phyloP scores from a whole-genome alignment of 2,888 invertebrate genomes.

The Zaprionus lineosus region DNA sequence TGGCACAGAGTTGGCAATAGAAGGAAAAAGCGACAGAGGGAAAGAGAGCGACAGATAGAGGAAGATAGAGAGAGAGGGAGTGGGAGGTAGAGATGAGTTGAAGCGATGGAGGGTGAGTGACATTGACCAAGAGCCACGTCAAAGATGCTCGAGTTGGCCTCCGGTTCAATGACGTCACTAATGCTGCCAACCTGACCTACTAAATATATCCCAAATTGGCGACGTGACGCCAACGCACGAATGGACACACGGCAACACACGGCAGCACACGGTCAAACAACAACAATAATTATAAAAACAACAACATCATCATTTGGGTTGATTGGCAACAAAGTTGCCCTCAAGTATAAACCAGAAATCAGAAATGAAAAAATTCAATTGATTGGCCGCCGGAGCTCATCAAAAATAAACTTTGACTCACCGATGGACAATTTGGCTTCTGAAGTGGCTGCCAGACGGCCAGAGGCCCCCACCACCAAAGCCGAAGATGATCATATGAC shows the following conservation, averaged over 20 bases:
- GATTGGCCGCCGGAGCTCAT: constrained; percentile 46
- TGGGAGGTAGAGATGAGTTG: too few species aligned
- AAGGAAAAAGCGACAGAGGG: not conserved
- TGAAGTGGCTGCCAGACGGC: not conserved
- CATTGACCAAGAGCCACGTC: not conserved
- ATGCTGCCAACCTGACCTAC: constrained; percentile 56
- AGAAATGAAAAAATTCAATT: constrained; percentile 32
- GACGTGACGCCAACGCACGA: constrained; percentile 33
- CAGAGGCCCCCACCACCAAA: too few species aligned
- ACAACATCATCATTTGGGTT: constrained; percentile 9
- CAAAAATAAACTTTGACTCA: too few species aligned
- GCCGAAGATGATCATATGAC: too few species aligned
- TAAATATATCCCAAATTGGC: constrained; percentile 52
- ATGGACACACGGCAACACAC: constrained; percentile 23
- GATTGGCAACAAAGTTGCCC: constrained; percentile 47
- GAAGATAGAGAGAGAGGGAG: not conserved
- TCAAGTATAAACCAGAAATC: constrained; percentile 47
- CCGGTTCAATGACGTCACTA: constrained; percentile 55
- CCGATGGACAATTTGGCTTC: not conserved
- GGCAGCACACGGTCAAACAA: too few species aligned
- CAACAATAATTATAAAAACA: constrained; percentile 14
- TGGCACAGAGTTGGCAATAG: too few species aligned
- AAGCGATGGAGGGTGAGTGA: too few species aligned
- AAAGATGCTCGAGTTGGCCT: not conserved
- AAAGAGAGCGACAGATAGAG: too few species aligned